Conservation (phyloP, 1,140 invertebrate species). For the Hylaeus anthracinus region DNA sequence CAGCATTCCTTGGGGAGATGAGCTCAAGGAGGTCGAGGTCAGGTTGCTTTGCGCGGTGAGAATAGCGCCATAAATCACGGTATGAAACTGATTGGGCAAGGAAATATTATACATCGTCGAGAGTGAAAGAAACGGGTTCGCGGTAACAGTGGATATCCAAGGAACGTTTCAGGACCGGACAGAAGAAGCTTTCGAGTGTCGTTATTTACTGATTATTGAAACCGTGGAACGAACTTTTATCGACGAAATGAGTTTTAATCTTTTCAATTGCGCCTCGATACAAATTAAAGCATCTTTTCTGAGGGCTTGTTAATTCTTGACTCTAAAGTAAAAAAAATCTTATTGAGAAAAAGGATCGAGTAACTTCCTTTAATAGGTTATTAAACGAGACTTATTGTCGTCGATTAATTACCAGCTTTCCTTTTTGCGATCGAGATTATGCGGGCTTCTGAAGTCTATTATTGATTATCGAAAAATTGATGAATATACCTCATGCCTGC, state of each 20-base stretch:
- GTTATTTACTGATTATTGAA: not conserved
- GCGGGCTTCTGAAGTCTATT: too few species aligned
- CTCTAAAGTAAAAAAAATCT: too few species aligned
- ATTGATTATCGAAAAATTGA: too few species aligned
- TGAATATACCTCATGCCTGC: too few species aligned
- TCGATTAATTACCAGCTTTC: not conserved
- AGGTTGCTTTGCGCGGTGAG: not conserved
- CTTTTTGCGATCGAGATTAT: too few species aligned
- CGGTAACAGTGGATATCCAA: not conserved
- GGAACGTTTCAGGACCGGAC: not conserved
- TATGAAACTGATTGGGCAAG: conserved; percentile 37
- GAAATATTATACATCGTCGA: conserved; percentile 17
- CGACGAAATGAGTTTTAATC: not conserved
- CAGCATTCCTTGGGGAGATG: conserved; percentile 29
- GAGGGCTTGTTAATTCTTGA: not conserved
- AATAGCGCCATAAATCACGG: conserved; percentile 47
- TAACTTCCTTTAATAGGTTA: not conserved
- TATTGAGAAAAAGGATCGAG: too few species aligned
- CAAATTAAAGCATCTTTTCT: not conserved
- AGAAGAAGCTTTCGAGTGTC: not conserved
- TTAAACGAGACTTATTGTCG: not conserved
- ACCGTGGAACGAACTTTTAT: not conserved
- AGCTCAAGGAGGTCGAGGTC: conserved; percentile 18
- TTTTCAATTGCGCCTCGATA: not conserved
- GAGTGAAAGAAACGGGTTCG: not conserved